Percentiles rank a stretch among this genome's conserved stretches.
These are phyloP conservation scores for Meloidogyne chitwoodi DNA, from an alignment of 1,140 invertebrate genomes.

Conservation along the genomic window DNA sequence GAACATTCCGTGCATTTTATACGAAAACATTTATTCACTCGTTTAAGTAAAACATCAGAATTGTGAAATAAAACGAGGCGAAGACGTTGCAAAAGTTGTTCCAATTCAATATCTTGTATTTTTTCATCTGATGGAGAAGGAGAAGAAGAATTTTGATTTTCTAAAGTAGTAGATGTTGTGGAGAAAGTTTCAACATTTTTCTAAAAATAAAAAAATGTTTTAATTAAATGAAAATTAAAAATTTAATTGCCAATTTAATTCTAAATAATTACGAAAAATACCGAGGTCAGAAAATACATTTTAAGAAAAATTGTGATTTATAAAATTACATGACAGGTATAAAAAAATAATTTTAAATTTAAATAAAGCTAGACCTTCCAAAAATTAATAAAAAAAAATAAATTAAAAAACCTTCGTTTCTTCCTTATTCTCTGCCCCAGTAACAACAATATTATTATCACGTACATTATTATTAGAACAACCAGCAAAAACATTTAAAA, in stretches of 20 bases:
- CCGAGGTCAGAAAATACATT: no score
- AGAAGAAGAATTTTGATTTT: background rate
- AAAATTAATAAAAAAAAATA: no score
- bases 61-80: slow-evolving; percentile 8
- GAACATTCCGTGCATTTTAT: background rate
- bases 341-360: no score
- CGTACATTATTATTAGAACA: background rate
- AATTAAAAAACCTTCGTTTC: background rate
- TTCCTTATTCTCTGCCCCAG: background rate
- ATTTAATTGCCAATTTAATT: no score
- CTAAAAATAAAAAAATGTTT: background rate
- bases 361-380: no score
- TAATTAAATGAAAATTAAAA: no score
- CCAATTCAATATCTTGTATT: background rate
- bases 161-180: background rate
- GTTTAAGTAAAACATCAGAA: slow-evolving; percentile 21
- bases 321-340: no score
- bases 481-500: slow-evolving; percentile 29
- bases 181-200: background rate
- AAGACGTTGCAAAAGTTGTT: background rate
- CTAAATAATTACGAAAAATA: no score
- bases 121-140: background rate
- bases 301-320: no score
- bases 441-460: background rate
- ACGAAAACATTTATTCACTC: slow-evolving; percentile 28